These are phyloP conservation scores for Drosophila punjabiensis DNA, from an alignment of 1,140 invertebrate genomes.

Conservation along the genomic window DNA sequence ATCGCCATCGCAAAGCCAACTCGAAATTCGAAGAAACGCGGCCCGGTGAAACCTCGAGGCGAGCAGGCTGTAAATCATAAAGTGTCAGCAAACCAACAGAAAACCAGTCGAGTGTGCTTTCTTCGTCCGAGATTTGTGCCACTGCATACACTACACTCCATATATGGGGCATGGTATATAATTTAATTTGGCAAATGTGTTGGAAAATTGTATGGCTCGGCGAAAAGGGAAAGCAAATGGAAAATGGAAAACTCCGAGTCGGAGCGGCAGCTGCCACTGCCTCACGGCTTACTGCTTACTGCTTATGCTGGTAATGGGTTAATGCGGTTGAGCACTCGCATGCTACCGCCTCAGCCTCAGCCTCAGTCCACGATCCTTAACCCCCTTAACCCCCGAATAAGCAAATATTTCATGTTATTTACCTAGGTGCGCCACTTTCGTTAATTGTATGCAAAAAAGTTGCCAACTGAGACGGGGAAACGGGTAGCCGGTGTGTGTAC, in stretches of 20 bases:
- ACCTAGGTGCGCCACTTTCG: conserved; percentile 78
- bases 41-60: conserved; percentile 27
- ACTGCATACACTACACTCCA: conserved; percentile 19
- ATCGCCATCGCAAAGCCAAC: conserved; percentile 1
- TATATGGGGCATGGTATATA: conserved; percentile 47
- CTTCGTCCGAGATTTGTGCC: conserved; percentile 59
- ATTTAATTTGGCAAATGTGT: conserved; percentile 83
- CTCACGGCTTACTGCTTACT: conserved; percentile 48
- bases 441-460: conserved; percentile 83
- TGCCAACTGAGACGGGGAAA: conserved; percentile 51
- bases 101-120: conserved; percentile 70
- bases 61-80: conserved; percentile 63
- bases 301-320: conserved; percentile 79
- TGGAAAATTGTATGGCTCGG: conserved; percentile 77
- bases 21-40: conserved; percentile 20
- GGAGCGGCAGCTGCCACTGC: conserved; percentile 41
- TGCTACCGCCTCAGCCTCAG: conserved; percentile 9
- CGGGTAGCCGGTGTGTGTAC: neutral
- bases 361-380: conserved; percentile 11
- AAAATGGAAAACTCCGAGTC: conserved; percentile 32
- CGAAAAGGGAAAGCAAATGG: conserved; percentile 49
- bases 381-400: conserved; percentile 16
- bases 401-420: conserved; percentile 66
- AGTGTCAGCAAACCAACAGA: conserved; percentile 62
- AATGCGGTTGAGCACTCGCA: conserved; percentile 74